These are phyloP conservation scores for Palythoa grandis DNA, from an alignment of 92 coral and sea anemone genomes.

Conservation along the genomic window DNA sequence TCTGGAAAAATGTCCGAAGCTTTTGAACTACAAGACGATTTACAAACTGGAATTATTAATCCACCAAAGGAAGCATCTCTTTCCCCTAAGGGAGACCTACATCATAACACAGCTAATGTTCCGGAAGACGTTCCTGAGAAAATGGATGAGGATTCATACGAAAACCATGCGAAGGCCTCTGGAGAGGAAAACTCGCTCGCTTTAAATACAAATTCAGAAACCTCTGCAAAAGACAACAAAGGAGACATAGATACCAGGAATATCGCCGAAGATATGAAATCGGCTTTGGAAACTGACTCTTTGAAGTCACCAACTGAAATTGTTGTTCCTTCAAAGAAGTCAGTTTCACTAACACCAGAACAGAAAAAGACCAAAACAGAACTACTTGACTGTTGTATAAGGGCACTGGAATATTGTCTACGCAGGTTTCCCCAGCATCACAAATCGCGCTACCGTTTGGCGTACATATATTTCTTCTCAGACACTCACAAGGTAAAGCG, in stretches of 20 bases:
- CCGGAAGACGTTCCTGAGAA: conserved; percentile 18
- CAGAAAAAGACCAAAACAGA: conserved; percentile 64
- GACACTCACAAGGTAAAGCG: conserved; percentile 78
- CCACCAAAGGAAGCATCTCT: conserved; percentile 1
- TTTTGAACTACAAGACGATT: neutral
- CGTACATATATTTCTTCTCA: conserved; percentile 77
- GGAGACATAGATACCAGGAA: neutral
- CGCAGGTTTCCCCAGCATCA: conserved; percentile 97
- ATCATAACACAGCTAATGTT: neutral
- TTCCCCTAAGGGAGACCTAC: neutral
- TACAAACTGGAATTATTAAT: neutral
- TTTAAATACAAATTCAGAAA: neutral
- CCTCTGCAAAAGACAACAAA: neutral
- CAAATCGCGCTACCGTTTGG: conserved; percentile 96
- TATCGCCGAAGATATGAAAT: conserved; percentile 27
- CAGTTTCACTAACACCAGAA: conserved; percentile 63
- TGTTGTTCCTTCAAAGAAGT: conserved; percentile 7
- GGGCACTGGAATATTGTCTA: conserved; percentile 82
- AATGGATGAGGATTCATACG: conserved; percentile 13
- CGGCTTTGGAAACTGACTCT: conserved; percentile 24
- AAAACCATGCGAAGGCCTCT: neutral
- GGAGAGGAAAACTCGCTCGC: neutral
- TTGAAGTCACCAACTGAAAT: conserved; percentile 25
- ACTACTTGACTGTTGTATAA: conserved; percentile 83
- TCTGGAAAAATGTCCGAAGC: neutral